Evolutionary conservation across 2,113 vertebrate species (phyloP).

Genomic region (Scartelaos histophorus): DNA sequence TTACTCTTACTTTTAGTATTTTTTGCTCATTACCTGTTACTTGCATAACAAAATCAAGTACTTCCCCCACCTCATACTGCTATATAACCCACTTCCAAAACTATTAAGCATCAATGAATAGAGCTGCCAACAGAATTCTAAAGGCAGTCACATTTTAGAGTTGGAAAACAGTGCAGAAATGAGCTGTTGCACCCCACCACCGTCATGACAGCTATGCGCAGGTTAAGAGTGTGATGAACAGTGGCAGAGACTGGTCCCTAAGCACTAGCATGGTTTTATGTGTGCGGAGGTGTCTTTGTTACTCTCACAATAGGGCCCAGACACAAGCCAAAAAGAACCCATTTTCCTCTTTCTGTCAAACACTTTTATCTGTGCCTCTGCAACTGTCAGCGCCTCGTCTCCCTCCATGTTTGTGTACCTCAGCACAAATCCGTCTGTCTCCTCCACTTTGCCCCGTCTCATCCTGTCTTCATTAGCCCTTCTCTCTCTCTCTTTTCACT

Average conservation of each 20-base stretch:
- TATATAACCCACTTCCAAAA: too few species aligned
- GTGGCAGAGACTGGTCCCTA: slow-evolving; percentile 46
- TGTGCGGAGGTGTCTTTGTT: slow-evolving; percentile 55
- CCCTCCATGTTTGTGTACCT: slow-evolving; percentile 57
- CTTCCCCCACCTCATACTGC: too few species aligned
- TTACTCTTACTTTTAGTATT: too few species aligned
- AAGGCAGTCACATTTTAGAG: neutral
- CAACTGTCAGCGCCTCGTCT: slow-evolving; percentile 62
- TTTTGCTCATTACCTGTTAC: too few species aligned
- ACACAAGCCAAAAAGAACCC: slow-evolving; percentile 64
- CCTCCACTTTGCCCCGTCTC: slow-evolving; percentile 24
- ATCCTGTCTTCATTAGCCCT: slow-evolving; percentile 61
- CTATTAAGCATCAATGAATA: neutral
- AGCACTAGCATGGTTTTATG: slow-evolving; percentile 60
- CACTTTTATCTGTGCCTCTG: slow-evolving; percentile 60
- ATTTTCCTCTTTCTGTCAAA: slow-evolving; percentile 54
- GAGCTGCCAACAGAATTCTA: neutral
- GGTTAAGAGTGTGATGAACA: slow-evolving; percentile 58
- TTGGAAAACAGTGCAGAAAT: neutral
- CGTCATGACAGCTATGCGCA: slow-evolving; percentile 14
- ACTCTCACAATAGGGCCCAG: slow-evolving; percentile 59
- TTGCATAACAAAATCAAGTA: too few species aligned
- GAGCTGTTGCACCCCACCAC: neutral
- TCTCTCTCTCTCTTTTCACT: slow-evolving; percentile 4
- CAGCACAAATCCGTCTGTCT: slow-evolving; percentile 49